Evolutionary conservation across 2,888 invertebrate species (phyloP).

Genomic region (Rambutsinella grinnellia): DNA sequence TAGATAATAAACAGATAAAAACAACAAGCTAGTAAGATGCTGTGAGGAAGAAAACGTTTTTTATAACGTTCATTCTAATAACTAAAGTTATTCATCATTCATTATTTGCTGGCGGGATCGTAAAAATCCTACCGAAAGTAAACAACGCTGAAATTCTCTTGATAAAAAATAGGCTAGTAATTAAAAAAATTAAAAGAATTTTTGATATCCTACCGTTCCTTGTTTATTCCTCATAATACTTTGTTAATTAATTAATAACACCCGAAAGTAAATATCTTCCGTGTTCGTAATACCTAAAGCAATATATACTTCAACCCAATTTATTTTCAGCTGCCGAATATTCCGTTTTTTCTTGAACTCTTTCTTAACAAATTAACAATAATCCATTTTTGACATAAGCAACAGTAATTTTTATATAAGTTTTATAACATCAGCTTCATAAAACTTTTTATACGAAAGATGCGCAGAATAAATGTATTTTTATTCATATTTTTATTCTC

Average conservation of each 20-base stretch:
- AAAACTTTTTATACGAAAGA: too few species aligned
- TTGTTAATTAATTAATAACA: not conserved
- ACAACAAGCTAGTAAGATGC: not conserved
- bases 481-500: too few species aligned
- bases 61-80: slow-evolving; percentile 5
- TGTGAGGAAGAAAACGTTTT: not conserved
- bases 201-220: not conserved
- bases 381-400: not conserved
- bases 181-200: slow-evolving; percentile 39
- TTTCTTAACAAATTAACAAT: not conserved
- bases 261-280: not conserved
- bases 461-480: too few species aligned
- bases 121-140: slow-evolving; percentile 10
- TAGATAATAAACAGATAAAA: not conserved
- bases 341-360: slow-evolving; percentile 15
- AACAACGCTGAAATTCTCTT: not conserved
- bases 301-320: not conserved
- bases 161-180: slow-evolving; percentile 22
- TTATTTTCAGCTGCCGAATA: not conserved
- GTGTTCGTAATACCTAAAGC: too few species aligned
- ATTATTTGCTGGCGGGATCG: slow-evolving; percentile 23
- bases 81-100: slow-evolving; percentile 4
- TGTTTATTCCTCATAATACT: not conserved
- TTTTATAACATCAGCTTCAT: too few species aligned
- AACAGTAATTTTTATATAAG: too few species aligned